Evolutionary conservation across 2,113 vertebrate species (phyloP), one percentile per base, ranked within the genome.

Genomic region (Phalacrocorax brasilianus): DNA sequence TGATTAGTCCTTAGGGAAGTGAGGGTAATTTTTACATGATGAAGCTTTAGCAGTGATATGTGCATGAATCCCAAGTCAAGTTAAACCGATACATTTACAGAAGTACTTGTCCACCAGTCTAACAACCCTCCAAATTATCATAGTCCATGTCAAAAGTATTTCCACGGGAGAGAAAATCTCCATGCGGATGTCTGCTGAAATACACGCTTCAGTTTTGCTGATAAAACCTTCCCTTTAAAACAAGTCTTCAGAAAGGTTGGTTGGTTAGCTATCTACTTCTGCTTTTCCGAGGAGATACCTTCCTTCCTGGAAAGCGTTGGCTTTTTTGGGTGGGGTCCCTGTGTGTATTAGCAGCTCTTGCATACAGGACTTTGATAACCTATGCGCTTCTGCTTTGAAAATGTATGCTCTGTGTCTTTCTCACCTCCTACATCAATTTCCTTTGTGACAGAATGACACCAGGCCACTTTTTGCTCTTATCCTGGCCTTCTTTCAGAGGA

Each of bases 401-500:
- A 91, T 22, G 38, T 6, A 35, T 53, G 9, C 27, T 79, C 56
- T 3, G 2, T 32, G 52, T 91, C 80, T 38, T 87, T 67, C 77
- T 97, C 38, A 73, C 84, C 45, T 92, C 53, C 53, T 72, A 44
- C 66, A 73, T 94, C 70, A 73, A 45, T 89, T 82, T 92, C 24
- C 77, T 89, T 82, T 90, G 62, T 45, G 87, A 63, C 71, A 66
- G 58, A 81, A 49, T 92, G 93, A 91, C 91, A 94, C 52, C 2
- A 5, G 56, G 61, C 16, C 42, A 16, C 55, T 74, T 61, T 40
- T 65, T 88, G 71, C 89, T 94, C 95, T 91, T 40, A 74, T 84
- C 61, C 19, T 89, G 88, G 62, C 78, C 89, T 94, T 91, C 89
- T 80, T 96, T 95, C 91, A 95, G 85, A 94, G 82, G 67, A 89